These are phyloP conservation scores for Pinctada fucata DNA, from an alignment of 2,888 invertebrate genomes.

Conservation along the genomic window DNA sequence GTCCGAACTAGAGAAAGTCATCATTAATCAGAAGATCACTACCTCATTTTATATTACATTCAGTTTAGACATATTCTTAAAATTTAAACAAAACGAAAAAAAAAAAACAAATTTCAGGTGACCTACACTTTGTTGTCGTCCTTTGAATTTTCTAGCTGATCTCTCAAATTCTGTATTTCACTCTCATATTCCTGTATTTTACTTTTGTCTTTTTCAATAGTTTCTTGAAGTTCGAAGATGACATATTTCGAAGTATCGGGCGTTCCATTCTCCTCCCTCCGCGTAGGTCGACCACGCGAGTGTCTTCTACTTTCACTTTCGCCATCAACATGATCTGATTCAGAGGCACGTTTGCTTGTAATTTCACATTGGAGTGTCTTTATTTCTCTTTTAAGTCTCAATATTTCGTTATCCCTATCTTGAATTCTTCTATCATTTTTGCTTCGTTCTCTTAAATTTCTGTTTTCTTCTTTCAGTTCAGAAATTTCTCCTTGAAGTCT, in stretches of 20 bases:
- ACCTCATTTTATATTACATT: no score
- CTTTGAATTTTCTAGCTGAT: slow-evolving; percentile 1
- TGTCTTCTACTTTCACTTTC: slow-evolving; percentile 17
- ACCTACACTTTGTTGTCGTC: slow-evolving; percentile 26
- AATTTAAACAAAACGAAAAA: no score
- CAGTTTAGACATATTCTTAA: no score
- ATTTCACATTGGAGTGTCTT: slow-evolving; percentile 18
- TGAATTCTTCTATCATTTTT: slow-evolving; percentile 24
- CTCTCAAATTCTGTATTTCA: neutral
- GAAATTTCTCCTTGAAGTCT: slow-evolving; percentile 13
- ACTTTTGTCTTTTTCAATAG: slow-evolving; percentile 6
- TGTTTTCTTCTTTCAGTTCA: slow-evolving; percentile 8
- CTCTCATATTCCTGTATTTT: slow-evolving; percentile 6
- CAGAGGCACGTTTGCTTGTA: slow-evolving; percentile 13
- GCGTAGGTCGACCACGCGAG: slow-evolving; percentile 11
- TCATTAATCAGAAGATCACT: no score
- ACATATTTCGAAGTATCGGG: slow-evolving; percentile 27
- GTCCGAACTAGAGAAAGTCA: no score
- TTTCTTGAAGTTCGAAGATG: slow-evolving; percentile 22
- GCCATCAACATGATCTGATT: slow-evolving; percentile 15
- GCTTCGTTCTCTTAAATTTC: slow-evolving; percentile 6
- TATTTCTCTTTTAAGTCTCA: slow-evolving; percentile 21
- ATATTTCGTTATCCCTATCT: slow-evolving; percentile 20
- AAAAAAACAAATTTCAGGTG: no score
- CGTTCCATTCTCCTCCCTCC: slow-evolving; percentile 19